phyloP scores from a whole-genome alignment of 2,888 invertebrate species.

The Choristoneura rosaceana region DNA sequence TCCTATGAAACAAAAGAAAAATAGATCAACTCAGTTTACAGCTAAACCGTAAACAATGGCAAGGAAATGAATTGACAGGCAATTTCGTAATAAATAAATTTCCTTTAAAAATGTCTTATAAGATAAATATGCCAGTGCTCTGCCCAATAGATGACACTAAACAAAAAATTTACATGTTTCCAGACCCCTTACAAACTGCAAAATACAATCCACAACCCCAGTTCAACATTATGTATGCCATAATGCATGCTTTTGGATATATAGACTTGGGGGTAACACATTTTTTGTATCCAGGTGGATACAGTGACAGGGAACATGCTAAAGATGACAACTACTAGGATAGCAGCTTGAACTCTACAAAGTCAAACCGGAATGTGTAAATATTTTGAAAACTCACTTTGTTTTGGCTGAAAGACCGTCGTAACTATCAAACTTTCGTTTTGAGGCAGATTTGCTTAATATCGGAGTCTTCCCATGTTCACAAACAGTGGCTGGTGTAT shows the following conservation, averaged over 20 bases:
- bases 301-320: no score
- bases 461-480: conserved; percentile 84
- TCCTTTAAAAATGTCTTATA: not conserved
- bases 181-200: no score
- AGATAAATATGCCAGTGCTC: no score
- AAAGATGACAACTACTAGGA: no score
- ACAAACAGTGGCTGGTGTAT: conserved; percentile 79
- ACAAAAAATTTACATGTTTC: no score
- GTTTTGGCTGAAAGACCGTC: conserved; percentile 88
- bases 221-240: no score
- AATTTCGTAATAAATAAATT: conserved; percentile 12
- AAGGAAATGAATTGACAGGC: not conserved
- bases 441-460: conserved; percentile 86
- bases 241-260: no score
- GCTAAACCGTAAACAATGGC: conserved; percentile 11
- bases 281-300: no score
- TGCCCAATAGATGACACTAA: no score
- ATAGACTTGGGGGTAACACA: no score
- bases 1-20: conserved; percentile 78
- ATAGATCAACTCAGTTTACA: conserved; percentile 36
- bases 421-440: conserved; percentile 87
- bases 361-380: not conserved
- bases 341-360: no score
- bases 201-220: no score
- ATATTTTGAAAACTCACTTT: conserved; percentile 78